A percentile compares a stretch with the other conserved stretches of the same genome.
Conservation (phyloP, 1,140 invertebrate species). For the Prorops nasuta region DNA sequence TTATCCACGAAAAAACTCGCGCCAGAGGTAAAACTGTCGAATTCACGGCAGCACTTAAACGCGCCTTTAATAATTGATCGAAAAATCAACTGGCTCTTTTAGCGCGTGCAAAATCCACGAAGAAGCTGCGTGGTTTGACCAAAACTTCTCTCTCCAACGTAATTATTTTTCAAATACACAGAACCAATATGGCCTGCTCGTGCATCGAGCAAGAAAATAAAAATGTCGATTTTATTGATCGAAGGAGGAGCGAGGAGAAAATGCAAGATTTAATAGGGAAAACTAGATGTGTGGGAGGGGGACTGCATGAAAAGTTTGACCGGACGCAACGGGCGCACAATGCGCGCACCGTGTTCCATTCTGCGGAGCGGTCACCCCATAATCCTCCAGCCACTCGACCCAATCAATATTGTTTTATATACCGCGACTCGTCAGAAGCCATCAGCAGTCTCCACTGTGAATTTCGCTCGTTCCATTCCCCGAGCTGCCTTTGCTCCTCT, state of each 20-base stretch:
- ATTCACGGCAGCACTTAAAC: no score
- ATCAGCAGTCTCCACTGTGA: slow-evolving; percentile 25
- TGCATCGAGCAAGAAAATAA: no score
- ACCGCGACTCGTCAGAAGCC: slow-evolving; percentile 37
- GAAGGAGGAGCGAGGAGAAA: slow-evolving; percentile 19
- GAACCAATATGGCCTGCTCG: no score
- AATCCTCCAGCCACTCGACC: slow-evolving; percentile 41
- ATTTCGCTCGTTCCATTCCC: slow-evolving; percentile 28
- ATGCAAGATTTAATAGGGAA: slow-evolving; percentile 17
- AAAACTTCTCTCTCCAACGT: no score
- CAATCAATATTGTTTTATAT: slow-evolving; percentile 52
- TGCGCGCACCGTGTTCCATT: slow-evolving; percentile 43
- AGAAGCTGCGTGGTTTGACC: no score
- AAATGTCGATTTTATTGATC: no score
- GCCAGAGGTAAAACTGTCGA: no score
- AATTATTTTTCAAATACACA: no score
- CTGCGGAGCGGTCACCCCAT: slow-evolving; percentile 29
- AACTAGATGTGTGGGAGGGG: slow-evolving; percentile 7
- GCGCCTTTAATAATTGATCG: no score
- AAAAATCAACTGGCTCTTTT: no score
- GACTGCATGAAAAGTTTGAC: slow-evolving; percentile 50
- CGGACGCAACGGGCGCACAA: slow-evolving; percentile 40
- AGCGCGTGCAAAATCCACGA: no score
- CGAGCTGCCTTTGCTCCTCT: slow-evolving; percentile 28
- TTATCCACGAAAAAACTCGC: no score